Evolutionary conservation across 2,113 vertebrate species (phyloP).

Genomic region (Monarcha castaneiventris): DNA sequence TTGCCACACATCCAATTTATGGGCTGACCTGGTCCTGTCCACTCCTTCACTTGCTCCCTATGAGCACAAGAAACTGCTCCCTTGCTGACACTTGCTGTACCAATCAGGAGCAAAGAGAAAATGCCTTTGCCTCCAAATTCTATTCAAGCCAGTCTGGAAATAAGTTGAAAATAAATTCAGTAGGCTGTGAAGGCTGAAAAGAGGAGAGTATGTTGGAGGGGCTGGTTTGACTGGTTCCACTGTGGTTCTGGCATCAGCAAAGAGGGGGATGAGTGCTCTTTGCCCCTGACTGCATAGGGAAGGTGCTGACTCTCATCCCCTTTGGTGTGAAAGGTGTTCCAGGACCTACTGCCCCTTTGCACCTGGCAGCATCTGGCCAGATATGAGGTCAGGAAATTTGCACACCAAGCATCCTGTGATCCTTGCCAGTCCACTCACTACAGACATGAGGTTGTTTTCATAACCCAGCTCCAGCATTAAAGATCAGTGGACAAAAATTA

Average conservation of each 20-base stretch:
- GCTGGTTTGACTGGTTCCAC: background rate
- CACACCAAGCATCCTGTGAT: background rate
- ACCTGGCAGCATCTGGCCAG: background rate
- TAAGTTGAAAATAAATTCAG: background rate
- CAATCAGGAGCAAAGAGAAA: background rate
- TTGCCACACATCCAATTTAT: background rate
- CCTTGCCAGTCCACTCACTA: background rate
- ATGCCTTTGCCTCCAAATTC: background rate
- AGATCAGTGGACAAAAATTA: background rate
- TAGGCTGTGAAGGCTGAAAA: background rate
- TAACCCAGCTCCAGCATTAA: background rate
- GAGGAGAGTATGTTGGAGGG: background rate
- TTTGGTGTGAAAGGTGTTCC: background rate
- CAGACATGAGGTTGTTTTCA: background rate
- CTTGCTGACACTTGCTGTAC: background rate
- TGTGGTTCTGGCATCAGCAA: background rate
- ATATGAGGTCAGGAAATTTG: background rate
- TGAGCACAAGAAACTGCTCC: background rate
- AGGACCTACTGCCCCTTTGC: background rate
- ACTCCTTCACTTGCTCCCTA: background rate
- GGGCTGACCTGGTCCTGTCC: background rate
- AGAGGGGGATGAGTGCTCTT: background rate
- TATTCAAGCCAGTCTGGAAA: background rate
- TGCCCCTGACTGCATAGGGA: background rate
- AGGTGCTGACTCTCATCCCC: background rate